Conservation (phyloP, 2,113 vertebrate genomes). For the Numida meleagris region DNA sequence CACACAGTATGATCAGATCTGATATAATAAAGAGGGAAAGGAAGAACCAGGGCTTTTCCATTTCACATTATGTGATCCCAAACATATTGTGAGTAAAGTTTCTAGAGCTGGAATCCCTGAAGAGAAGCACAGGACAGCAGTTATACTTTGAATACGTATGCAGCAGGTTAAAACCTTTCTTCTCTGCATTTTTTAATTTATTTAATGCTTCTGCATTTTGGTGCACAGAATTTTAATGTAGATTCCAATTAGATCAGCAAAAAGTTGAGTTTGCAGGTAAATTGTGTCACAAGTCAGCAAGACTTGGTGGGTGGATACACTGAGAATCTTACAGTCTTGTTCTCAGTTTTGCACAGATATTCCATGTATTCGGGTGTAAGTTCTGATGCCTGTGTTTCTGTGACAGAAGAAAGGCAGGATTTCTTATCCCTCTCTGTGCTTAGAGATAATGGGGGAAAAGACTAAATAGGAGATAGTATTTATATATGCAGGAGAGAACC, state of each 20-base stretch:
- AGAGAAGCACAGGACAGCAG: not conserved
- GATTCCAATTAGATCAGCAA: not conserved
- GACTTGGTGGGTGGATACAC: not conserved
- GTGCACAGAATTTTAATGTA: not conserved
- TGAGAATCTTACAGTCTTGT: not conserved
- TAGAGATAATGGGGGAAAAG: not conserved
- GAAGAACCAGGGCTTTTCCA: not conserved
- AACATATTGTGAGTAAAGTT: not conserved
- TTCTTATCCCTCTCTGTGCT: not conserved
- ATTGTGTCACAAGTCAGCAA: not conserved
- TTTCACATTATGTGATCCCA: not conserved
- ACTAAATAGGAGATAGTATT: not conserved
- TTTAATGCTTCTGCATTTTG: not conserved
- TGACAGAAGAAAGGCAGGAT: not conserved
- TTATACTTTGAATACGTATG: accelerated
- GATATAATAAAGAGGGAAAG: not conserved
- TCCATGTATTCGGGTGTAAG: not conserved
- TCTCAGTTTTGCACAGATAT: not conserved
- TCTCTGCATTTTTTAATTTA: not conserved
- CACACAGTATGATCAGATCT: not conserved
- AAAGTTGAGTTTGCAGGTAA: not conserved
- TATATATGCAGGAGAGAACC: not conserved
- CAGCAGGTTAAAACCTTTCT: not conserved
- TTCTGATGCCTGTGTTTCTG: not conserved
- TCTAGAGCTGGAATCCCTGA: not conserved